Percentiles rank a stretch among this genome's conserved stretches.
Evolutionary conservation across 2,113 vertebrate genomes (phyloP).

Genomic region (Triplophysa tibetana): DNA sequence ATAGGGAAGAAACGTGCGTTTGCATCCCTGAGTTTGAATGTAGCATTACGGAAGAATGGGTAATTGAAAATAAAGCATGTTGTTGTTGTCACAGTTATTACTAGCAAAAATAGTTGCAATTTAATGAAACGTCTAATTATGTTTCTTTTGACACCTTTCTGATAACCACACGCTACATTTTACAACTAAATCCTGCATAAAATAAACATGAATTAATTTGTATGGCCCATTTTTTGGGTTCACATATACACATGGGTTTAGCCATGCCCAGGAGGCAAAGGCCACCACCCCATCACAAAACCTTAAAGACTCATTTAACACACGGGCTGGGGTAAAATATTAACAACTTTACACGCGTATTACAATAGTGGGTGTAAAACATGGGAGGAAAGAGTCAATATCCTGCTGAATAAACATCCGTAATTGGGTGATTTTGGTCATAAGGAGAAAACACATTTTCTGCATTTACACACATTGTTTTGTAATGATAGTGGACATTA

Average conservation of each 20-base stretch:
- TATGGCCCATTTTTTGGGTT: too few relatives aligned
- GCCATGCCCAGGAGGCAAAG: neutral
- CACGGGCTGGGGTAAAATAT: neutral
- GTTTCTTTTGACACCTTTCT: too few relatives aligned
- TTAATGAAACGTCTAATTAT: too few relatives aligned
- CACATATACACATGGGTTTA: neutral
- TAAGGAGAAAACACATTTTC: neutral
- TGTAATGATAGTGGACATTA: neutral
- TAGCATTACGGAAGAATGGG: too few relatives aligned
- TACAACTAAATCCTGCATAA: too few relatives aligned
- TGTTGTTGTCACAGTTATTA: too few relatives aligned
- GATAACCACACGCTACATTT: too few relatives aligned
- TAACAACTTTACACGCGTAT: neutral
- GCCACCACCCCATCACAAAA: neutral
- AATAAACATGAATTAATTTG: too few relatives aligned
- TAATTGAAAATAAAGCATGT: too few relatives aligned
- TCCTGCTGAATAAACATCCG: neutral
- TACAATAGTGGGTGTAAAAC: neutral
- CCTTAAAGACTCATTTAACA: neutral
- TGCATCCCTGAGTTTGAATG: too few relatives aligned
- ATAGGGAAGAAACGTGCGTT: neutral
- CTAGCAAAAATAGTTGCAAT: too few relatives aligned
- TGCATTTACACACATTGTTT: conserved; percentile 1
- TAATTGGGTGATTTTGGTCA: neutral
- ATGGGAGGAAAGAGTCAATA: neutral